Conservation (phyloP, 2,797 vertebrate genomes). For the Premnoplex brunnescens region DNA sequence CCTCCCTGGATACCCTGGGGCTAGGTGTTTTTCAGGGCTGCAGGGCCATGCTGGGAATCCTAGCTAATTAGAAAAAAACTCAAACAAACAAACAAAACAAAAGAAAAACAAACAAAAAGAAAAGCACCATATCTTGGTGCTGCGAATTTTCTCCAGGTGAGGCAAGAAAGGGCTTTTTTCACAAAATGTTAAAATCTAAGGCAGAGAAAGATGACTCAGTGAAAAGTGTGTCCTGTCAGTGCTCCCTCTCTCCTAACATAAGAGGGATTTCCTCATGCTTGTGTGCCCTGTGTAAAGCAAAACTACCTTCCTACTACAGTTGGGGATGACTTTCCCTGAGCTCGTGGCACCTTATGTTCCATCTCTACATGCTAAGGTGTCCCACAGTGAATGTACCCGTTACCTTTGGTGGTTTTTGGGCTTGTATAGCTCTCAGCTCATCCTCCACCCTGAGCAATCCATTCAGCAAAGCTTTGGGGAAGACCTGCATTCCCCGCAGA, state of each 20-base stretch:
- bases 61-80: not conserved
- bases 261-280: not conserved
- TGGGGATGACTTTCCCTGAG: not conserved
- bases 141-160: not conserved
- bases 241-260: not conserved
- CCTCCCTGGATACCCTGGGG: not conserved
- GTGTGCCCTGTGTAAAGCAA: not conserved
- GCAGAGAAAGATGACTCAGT: not conserved
- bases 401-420: not conserved
- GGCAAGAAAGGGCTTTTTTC: not conserved
- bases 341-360: rapidly evolving
- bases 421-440: not conserved
- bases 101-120: no score
- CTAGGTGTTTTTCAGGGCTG: not conserved
- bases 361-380: rapidly evolving
- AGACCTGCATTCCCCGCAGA: rapidly evolving
- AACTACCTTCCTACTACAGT: not conserved
- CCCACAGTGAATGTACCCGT: not conserved
- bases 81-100: no score
- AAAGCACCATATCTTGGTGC: not conserved
- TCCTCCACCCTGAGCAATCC: not conserved
- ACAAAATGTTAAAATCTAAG: not conserved
- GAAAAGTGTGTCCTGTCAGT: not conserved
- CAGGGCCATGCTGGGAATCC: rapidly evolving
- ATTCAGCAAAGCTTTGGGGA: not conserved